Conservation (phyloP, 2,113 vertebrate genomes). For the Phasianus colchicus region DNA sequence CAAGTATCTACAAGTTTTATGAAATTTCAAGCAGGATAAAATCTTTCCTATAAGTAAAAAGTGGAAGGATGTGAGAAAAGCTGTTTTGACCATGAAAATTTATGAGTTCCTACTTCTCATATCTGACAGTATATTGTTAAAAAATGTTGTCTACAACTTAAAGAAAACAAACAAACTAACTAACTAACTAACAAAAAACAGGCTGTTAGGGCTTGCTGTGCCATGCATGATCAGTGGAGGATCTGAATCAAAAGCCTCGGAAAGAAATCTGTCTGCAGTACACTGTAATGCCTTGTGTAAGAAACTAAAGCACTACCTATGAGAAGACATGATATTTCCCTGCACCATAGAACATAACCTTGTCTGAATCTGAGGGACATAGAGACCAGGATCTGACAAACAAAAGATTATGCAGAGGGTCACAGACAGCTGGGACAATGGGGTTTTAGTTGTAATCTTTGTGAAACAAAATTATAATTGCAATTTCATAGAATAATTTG, state of each 20-base stretch:
- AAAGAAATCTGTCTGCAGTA: background rate
- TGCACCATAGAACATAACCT: background rate
- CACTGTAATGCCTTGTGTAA: background rate
- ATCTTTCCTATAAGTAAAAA: background rate
- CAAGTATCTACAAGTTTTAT: background rate
- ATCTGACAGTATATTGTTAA: background rate
- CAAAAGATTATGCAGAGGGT: background rate
- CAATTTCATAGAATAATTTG: background rate
- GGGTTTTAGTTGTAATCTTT: background rate
- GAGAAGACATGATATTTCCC: background rate
- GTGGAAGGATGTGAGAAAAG: background rate
- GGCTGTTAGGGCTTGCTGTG: background rate
- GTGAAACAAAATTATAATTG: background rate
- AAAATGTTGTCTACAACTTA: background rate
- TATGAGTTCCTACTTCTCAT: background rate
- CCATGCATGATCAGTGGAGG: background rate
- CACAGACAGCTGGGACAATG: background rate
- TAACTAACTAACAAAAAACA: too few relatives aligned
- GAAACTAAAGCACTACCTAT: background rate
- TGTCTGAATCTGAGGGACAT: background rate
- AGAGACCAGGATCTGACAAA: background rate
- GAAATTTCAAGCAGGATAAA: background rate
- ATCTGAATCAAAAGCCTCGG: background rate
- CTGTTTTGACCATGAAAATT: background rate
- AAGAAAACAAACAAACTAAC: rapidly evolving